These are phyloP conservation scores for Barbus barbus DNA, from an alignment of 2,113 vertebrate species.

Conservation along the genomic window DNA sequence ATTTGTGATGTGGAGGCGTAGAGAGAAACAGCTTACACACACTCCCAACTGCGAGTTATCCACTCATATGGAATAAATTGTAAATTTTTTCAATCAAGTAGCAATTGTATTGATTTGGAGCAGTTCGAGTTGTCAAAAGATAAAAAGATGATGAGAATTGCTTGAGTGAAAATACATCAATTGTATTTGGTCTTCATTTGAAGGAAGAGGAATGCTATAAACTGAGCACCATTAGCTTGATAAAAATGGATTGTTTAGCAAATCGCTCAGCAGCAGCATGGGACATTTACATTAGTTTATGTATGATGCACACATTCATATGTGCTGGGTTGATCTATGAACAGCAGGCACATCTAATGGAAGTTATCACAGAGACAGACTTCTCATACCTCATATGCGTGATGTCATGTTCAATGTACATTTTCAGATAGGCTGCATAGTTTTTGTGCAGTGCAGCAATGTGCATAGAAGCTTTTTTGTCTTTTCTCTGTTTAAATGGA, in stretches of 20 bases:
- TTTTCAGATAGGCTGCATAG: not conserved
- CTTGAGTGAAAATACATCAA: slow-evolving; percentile 17
- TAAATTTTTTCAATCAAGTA: not conserved
- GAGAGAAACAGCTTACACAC: not conserved
- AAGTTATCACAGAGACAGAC: not conserved
- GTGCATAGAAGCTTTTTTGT: too few species aligned
- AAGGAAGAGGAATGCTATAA: slow-evolving; percentile 37
- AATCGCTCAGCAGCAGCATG: slow-evolving; percentile 14
- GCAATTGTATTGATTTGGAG: not conserved
- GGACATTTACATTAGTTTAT: slow-evolving; percentile 44
- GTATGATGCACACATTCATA: not conserved
- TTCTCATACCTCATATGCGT: not conserved
- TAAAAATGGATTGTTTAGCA: slow-evolving; percentile 42
- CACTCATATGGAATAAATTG: not conserved
- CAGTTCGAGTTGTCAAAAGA: not conserved
- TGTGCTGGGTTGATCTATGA: slow-evolving; percentile 7
- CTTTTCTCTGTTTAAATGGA: not conserved
- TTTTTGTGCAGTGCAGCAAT: too few species aligned
- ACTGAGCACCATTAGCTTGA: slow-evolving; percentile 49
- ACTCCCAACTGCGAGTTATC: not conserved
- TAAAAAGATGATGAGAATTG: not conserved
- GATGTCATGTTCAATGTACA: not conserved
- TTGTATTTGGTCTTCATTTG: slow-evolving; percentile 47
- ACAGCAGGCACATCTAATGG: not conserved
- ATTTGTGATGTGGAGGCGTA: slow-evolving; percentile 8